Percentiles rank a stretch among this genome's conserved stretches.
Evolutionary conservation across 2,888 invertebrate genomes (phyloP).

Genomic region (Papilio elwesi): DNA sequence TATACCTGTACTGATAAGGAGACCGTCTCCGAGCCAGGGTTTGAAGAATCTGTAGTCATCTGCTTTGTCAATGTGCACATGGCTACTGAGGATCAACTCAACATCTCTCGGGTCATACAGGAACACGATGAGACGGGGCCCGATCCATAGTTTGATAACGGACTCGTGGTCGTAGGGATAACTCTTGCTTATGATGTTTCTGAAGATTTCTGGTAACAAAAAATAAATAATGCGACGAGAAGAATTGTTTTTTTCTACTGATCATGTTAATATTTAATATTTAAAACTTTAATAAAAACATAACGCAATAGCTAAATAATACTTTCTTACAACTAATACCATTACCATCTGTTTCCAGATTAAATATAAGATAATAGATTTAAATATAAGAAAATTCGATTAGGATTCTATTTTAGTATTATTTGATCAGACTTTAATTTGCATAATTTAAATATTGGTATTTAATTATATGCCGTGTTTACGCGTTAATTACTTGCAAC

Average conservation of each 20-base stretch:
- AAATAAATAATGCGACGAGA: background rate
- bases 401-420: no score
- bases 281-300: no score
- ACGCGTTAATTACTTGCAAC: no score
- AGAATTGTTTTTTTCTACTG: background rate
- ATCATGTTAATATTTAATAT: background rate
- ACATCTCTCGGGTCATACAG: conserved; percentile 90
- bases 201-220: conserved; percentile 86
- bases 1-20: conserved; percentile 91
- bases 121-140: conserved; percentile 90
- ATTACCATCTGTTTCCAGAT: no score
- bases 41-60: conserved; percentile 91
- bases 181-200: conserved; percentile 82
- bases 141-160: conserved; percentile 89
- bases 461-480: no score
- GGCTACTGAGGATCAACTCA: conserved; percentile 90
- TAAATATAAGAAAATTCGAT: no score
- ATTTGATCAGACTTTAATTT: no score
- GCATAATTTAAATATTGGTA: no score
- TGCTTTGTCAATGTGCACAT: conserved; percentile 92
- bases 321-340: no score
- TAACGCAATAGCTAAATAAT: no score
- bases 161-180: conserved; percentile 80
- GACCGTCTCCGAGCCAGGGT: conserved; percentile 93
- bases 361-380: no score